Evolutionary conservation across 2,888 invertebrate genomes (phyloP).

Genomic region (Theodoxus fluviatilis): DNA sequence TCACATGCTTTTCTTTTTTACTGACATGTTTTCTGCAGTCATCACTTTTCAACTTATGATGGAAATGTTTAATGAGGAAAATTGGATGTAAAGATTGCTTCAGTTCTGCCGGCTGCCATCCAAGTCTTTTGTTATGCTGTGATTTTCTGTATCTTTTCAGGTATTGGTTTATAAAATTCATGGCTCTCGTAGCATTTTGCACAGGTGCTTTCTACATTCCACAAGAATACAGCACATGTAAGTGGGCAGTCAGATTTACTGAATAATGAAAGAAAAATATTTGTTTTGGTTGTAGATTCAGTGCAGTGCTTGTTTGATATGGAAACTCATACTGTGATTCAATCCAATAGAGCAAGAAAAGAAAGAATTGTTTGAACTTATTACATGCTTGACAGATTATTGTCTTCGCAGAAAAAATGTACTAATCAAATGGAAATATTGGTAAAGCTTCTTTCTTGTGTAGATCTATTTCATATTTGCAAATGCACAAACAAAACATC

Average conservation of each 20-base stretch:
- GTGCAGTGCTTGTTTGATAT: not conserved
- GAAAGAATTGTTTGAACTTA: too few relatives aligned
- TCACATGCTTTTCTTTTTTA: not conserved
- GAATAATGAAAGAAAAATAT: not conserved
- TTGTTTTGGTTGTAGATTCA: not conserved
- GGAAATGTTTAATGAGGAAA: too few relatives aligned
- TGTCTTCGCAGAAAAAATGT: too few relatives aligned
- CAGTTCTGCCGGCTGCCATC: too few relatives aligned
- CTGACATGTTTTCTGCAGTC: not conserved
- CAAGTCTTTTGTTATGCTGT: too few relatives aligned
- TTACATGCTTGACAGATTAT: too few relatives aligned
- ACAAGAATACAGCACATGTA: constrained; percentile 59
- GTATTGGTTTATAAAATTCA: constrained; percentile 62
- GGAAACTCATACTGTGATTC: not conserved
- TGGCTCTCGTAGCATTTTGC: constrained; percentile 62
- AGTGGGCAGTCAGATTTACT: constrained; percentile 38
- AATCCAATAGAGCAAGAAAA: not conserved
- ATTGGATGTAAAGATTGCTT: too few relatives aligned
- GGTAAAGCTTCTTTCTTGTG: too few relatives aligned
- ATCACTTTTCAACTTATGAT: not conserved
- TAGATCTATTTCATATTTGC: too few relatives aligned
- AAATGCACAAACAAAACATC: too few relatives aligned
- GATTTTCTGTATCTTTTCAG: too few relatives aligned
- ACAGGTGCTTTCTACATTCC: constrained; percentile 65
- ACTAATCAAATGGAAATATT: too few relatives aligned